Evolutionary conservation across 1,140 invertebrate genomes (phyloP), one percentile per base, ranked within the genome.

Genomic region (Acromyrmex heyeri): DNA sequence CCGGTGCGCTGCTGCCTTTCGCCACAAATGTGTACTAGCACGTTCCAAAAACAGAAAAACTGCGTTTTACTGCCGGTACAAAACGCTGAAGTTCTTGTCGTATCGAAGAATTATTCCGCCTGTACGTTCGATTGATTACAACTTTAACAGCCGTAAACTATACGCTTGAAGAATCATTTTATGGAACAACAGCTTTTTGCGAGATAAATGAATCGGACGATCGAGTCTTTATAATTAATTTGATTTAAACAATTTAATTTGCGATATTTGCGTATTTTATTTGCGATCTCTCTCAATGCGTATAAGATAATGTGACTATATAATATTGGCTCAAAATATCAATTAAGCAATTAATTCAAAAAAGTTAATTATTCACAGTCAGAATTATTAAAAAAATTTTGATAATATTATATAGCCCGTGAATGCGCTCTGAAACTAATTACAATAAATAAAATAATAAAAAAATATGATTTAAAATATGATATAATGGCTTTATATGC

Each of bases 31-130:
- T 21, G 16, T 27, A 5, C 18, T 7, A 24, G n/a, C 18, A 59
- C 65, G 18, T 57, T 16, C 18, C 5, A 30, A 72, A 82, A 82
- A 59, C 53, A 24, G 24, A 34, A 2, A 34, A 48, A 27, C 3
- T n/a, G 30, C n/a, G 21, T 81, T 55, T 81, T 34, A n/a, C 16
- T 6, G 12, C 6, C 50, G n/a, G 44, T 48, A 59, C 10, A 59
- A 48, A 82, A 59, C n/a, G 24, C 21, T 14, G 0, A 16, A 12
- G 16, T 82, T 59, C 78, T 82, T 59, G 38, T 14, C 14, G 64
- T 10, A 16, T 7, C 5, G 65, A 21, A 16, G 3, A 34, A 67
- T 12, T 21, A 53, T 53, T 69, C 64, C 6, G 14, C 38, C 1
- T 8, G 16, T 27, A 44, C n/a, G n/a, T 72, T 24, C 67, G 24